A percentile compares a stretch with the other conserved stretches of the same genome.
Evolutionary conservation across 2,113 vertebrate genomes (phyloP).

Genomic region (Lophochroa leadbeateri): DNA sequence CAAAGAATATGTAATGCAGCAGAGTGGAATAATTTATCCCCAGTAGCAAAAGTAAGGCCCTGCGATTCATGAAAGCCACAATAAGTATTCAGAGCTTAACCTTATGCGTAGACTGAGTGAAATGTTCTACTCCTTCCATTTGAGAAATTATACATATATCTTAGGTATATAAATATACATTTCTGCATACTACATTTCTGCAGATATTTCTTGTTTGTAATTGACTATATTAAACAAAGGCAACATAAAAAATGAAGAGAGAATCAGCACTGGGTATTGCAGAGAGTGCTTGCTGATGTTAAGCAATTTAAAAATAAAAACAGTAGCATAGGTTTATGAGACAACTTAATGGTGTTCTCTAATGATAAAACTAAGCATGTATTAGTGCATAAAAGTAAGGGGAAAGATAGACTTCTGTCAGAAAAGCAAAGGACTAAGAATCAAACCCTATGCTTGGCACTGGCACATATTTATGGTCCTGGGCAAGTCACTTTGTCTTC

Average conservation of each 20-base stretch:
- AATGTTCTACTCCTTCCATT: constrained; percentile 67
- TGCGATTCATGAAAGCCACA: constrained; percentile 72
- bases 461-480: background rate
- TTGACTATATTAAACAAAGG: constrained; percentile 66
- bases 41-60: constrained; percentile 64
- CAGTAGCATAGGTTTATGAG: constrained; percentile 17
- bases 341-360: background rate
- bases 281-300: constrained; percentile 46
- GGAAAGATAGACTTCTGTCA: background rate
- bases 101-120: constrained; percentile 66
- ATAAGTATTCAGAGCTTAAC: constrained; percentile 73
- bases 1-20: constrained; percentile 71
- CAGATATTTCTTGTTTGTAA: constrained; percentile 71
- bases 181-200: constrained; percentile 61
- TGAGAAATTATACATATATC: constrained; percentile 72
- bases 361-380: constrained; percentile 39
- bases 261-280: constrained; percentile 6
- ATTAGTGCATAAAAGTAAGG: background rate
- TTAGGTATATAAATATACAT: constrained; percentile 69
- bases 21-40: constrained; percentile 73
- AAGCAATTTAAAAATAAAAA: constrained; percentile 59
- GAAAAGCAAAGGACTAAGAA: background rate
- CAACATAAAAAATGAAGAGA: constrained; percentile 51
- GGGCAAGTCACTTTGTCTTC: background rate
- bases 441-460: background rate